Conservation (phyloP, 1,140 invertebrate species). For the Chymomyza costata region DNA sequence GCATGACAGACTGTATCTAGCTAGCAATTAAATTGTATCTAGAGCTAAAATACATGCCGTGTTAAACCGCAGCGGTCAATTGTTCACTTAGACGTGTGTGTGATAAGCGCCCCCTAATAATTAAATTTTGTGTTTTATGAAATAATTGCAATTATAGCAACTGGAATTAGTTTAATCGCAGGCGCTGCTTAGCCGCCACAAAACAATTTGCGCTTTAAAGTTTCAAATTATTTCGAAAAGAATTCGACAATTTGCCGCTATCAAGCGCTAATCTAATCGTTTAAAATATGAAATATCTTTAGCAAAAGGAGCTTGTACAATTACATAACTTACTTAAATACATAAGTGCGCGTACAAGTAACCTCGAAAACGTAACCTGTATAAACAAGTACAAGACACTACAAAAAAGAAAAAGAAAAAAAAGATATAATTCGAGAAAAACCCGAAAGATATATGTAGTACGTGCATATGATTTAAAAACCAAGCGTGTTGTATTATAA, state of each 20-base stretch:
- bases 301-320: constrained; percentile 17
- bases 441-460: too few species aligned
- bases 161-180: background rate
- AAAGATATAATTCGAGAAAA: constrained; percentile 6
- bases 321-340: constrained; percentile 35
- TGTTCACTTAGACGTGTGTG: constrained; percentile 36
- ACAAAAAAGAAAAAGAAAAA: constrained; percentile 11
- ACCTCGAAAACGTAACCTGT: constrained; percentile 30
- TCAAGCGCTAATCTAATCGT: background rate
- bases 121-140: too few species aligned
- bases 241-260: too few species aligned
- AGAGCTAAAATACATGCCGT: too few species aligned
- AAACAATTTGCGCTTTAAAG: too few species aligned
- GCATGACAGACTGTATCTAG: too few species aligned
- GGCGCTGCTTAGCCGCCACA: too few species aligned
- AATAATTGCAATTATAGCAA: too few species aligned
- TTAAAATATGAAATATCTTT: background rate
- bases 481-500: constrained; percentile 41
- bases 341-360: constrained; percentile 39
- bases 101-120: constrained; percentile 30
- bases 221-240: too few species aligned
- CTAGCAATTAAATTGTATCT: too few species aligned
- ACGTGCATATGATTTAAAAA: too few species aligned
- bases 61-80: too few species aligned
- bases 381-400: background rate